Evolutionary conservation across 2,113 vertebrate genomes (phyloP).

Genomic region (Actenoides hombroni): DNA sequence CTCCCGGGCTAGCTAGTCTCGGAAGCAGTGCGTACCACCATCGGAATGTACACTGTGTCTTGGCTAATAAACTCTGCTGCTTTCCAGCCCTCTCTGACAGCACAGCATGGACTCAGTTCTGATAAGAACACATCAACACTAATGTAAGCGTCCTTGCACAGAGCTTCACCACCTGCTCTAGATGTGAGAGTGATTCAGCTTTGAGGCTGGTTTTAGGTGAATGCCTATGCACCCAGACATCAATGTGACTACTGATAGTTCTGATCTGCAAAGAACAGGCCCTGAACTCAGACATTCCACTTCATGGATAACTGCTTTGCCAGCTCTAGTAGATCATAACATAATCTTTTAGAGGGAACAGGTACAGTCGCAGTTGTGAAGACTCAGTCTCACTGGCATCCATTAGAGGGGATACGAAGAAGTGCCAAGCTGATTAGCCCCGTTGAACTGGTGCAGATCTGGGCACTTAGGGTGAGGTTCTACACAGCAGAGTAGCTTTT

Average conservation of each 20-base stretch:
- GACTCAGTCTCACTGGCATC: background rate
- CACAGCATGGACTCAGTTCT: background rate
- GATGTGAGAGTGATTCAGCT: background rate
- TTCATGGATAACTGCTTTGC: background rate
- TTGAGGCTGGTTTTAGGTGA: background rate
- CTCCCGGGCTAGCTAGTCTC: background rate
- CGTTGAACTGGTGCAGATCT: background rate
- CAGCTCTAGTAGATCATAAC: background rate
- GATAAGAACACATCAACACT: background rate
- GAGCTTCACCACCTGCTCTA: background rate
- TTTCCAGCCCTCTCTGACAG: background rate
- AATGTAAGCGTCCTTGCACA: background rate
- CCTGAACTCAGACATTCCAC: background rate
- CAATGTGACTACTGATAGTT: background rate
- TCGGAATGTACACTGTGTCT: rapidly evolving
- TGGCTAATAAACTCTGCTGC: background rate
- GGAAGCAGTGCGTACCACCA: background rate
- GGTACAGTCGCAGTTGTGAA: background rate
- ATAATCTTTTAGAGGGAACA: background rate
- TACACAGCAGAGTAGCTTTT: background rate
- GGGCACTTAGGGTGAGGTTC: background rate
- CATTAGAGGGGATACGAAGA: background rate
- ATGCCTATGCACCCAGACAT: background rate
- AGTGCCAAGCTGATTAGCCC: background rate
- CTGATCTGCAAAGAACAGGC: background rate